Base-by-base conservation (phyloP, 2,888 invertebrate species). In the Sinopyrophorus schimmeli region DNA sequence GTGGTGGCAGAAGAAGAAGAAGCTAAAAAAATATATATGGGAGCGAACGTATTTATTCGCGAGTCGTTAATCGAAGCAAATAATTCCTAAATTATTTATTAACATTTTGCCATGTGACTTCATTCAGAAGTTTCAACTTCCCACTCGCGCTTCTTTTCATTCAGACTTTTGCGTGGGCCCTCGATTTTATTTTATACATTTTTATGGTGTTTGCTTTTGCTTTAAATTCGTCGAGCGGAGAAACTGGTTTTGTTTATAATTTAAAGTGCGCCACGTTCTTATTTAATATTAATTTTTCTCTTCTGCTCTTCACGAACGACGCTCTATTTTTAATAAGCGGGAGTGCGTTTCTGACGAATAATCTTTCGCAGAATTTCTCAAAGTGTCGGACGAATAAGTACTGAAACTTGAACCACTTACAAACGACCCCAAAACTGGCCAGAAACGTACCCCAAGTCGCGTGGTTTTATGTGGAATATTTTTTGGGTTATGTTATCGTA, bases 61-160 rank as follows among this genome's bases (percentile, higher is more conserved):
- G 18, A 40, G 12, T 21, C 23, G 40, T 40, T 30, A 40, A 40
- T 30, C 40, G 28, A 40, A 30, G 40, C 28, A 40, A 40, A 40
- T 30, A 17, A n/a, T n/a, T n/a, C 32, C 18, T 40, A 30, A 6
- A 21, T 38, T 40, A 30, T 40, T 40, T 40, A 40, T 40, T 30
- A 30, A 30, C 18, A 20, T n/a, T 30, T 30, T 21, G 21, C 18
- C 47, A 47, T 40, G 40, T 47, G 40, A 40, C 32, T 47, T 47
- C 47, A 47, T 47, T 47, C 47, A 47, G 24, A 40, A 41, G 34
- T 40, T n/a, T 38, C 21, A 30, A 14, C 47, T 32, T 31, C 47
- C 47, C 40, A 47, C 47, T 26, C 40, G n/a, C n/a, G 40, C 10
- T 34, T 17, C 7, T 41, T n/a, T n/a, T 24, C 40, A 40, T 32